Conservation (phyloP, 1,140 invertebrate genomes). For the Euura saliciscinereae region DNA sequence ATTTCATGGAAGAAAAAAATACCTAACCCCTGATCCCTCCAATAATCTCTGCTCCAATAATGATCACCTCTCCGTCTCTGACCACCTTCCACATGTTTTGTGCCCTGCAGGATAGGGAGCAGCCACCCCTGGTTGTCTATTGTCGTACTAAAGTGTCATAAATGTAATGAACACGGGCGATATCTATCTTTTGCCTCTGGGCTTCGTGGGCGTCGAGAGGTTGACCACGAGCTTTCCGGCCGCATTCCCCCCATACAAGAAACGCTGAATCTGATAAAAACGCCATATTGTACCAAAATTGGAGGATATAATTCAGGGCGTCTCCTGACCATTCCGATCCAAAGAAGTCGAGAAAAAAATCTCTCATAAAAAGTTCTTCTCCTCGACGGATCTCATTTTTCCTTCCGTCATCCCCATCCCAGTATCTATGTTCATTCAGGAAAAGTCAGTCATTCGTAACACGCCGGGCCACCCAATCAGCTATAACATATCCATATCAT, state of each 20-base stretch:
- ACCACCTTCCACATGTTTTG: background rate
- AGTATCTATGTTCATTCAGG: too few relatives aligned
- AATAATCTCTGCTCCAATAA: too few relatives aligned
- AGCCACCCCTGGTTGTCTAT: background rate
- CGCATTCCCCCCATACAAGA: background rate
- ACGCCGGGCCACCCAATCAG: too few relatives aligned
- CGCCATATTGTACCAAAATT: background rate
- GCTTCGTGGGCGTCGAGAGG: conserved; percentile 2
- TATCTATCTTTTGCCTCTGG: background rate
- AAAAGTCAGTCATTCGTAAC: too few relatives aligned
- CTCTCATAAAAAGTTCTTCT: background rate
- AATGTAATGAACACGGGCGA: conserved; percentile 1
- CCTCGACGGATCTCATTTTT: background rate
- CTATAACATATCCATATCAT: too few relatives aligned
- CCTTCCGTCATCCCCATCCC: background rate
- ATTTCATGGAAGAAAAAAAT: too few relatives aligned
- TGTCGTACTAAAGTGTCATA: conserved; percentile 5
- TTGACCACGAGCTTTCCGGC: background rate
- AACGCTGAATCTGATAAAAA: conserved; percentile 1
- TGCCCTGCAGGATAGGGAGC: background rate
- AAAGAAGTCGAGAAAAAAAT: background rate
- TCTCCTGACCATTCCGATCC: background rate
- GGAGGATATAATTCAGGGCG: background rate
- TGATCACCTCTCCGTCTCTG: too few relatives aligned
- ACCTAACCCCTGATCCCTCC: too few relatives aligned